Evolutionary conservation across 2,888 invertebrate genomes (phyloP).

Genomic region (Cheilosia variabilis): DNA sequence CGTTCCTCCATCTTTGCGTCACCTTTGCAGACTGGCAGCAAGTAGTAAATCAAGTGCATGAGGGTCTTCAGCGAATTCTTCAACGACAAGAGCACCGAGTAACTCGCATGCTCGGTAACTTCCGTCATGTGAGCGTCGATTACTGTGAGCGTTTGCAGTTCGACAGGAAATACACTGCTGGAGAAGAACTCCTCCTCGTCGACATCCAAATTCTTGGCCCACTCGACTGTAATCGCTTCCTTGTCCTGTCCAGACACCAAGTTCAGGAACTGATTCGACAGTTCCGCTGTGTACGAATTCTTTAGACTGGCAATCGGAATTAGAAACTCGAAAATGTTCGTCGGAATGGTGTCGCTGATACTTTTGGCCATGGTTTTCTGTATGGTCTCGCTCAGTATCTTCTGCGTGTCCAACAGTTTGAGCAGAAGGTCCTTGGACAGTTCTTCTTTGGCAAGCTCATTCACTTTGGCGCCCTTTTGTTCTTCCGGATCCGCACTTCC

Average conservation of each 20-base stretch:
- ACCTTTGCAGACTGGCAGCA: conserved; percentile 79
- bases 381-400: conserved; percentile 80
- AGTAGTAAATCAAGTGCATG: conserved; percentile 80
- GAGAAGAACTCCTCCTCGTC: conserved; percentile 80
- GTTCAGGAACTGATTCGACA: conserved; percentile 81
- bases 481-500: conserved; percentile 77
- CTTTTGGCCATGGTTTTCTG: conserved; percentile 81
- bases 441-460: conserved; percentile 72
- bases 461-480: conserved; percentile 21
- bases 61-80: conserved; percentile 82
- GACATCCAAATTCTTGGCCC: conserved; percentile 82
- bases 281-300: conserved; percentile 81
- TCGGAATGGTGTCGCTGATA: conserved; percentile 80
- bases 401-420: conserved; percentile 80
- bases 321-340: conserved; percentile 80
- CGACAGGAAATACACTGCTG: conserved; percentile 82
- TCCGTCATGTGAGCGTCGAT: conserved; percentile 83
- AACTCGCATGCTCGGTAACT: conserved; percentile 80
- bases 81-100: conserved; percentile 81
- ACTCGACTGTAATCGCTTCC: conserved; percentile 82
- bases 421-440: conserved; percentile 80
- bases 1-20: conserved; percentile 78
- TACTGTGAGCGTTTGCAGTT: conserved; percentile 82
- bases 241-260: conserved; percentile 82
- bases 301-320: conserved; percentile 82